Conservation (phyloP, 1,140 invertebrate species). For the Cryptotermes secundus region DNA sequence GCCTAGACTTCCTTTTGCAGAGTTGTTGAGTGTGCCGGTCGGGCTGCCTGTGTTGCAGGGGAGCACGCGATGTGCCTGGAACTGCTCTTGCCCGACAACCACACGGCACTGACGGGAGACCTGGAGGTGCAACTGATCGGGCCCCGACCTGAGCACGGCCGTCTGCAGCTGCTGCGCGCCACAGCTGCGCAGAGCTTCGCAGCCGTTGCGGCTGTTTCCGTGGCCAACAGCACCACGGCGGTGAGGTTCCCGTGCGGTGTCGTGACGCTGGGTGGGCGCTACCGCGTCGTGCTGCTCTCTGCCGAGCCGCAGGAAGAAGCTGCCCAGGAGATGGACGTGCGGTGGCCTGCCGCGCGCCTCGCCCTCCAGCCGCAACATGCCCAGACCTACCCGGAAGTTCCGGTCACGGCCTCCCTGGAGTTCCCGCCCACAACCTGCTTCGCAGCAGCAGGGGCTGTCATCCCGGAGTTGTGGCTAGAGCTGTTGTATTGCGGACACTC, state of each 20-base stretch:
- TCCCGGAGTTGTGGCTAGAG: conserved; percentile 71
- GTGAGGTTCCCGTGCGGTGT: conserved; percentile 24
- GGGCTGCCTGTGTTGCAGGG: not conserved
- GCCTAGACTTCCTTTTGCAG: no score
- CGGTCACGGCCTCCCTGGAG: conserved; percentile 68
- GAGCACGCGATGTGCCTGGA: not conserved
- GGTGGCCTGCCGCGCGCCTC: conserved; percentile 73
- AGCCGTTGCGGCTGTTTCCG: not conserved
- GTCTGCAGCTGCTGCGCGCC: conserved; percentile 3
- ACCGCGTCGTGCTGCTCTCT: conserved; percentile 21
- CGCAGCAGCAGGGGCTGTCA: conserved; percentile 52
- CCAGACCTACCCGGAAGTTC: conserved; percentile 71
- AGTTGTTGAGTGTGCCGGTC: no score
- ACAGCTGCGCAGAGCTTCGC: not conserved
- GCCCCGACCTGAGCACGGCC: not conserved
- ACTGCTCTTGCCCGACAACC: not conserved
- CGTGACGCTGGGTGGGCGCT: conserved; percentile 2
- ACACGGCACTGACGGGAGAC: conserved; percentile 21
- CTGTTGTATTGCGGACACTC: conserved; percentile 74
- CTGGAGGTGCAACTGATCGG: conserved; percentile 18
- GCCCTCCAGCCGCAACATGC: conserved; percentile 69
- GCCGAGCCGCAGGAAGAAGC: not conserved
- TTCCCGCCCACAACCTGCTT: conserved; percentile 68
- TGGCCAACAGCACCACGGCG: not conserved
- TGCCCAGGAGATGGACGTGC: conserved; percentile 64